Percentiles rank a stretch among this genome's conserved stretches.
These are phyloP conservation scores for Leptonema lineaticorne DNA, from an alignment of 1,140 invertebrate species.

Conservation along the genomic window DNA sequence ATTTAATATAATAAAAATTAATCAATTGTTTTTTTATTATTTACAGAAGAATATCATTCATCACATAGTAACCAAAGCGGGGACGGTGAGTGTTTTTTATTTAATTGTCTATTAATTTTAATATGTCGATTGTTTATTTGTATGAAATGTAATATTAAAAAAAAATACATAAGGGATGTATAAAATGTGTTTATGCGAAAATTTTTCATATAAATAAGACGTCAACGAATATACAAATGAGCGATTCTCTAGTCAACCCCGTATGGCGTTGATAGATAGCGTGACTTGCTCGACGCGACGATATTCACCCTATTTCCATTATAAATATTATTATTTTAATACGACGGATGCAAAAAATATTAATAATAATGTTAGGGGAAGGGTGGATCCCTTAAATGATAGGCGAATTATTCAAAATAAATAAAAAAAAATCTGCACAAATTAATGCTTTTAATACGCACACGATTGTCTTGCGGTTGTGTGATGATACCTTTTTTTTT, in stretches of 20 bases:
- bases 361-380: neutral
- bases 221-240: constrained; percentile 25
- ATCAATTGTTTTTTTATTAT: constrained; percentile 20
- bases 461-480: neutral
- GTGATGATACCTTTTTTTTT: neutral
- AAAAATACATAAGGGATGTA: neutral
- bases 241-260: constrained; percentile 21
- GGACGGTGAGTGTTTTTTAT: constrained; percentile 32
- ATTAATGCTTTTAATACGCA: too few species aligned
- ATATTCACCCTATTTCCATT: constrained; percentile 1
- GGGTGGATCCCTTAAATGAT: neutral
- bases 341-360: neutral
- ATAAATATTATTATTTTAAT: constrained; percentile 24
- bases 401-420: neutral
- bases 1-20: neutral
- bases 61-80: constrained; percentile 38
- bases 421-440: neutral
- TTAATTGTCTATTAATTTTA: constrained; percentile 2
- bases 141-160: too few species aligned
- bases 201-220: constrained; percentile 25
- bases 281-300: neutral
- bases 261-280: constrained; percentile 30
- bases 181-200: neutral
- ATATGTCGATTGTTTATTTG: too few species aligned
- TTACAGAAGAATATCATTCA: constrained; percentile 41